Evolutionary conservation across 2,113 vertebrate genomes (phyloP).

Genomic region (Coreoperca whiteheadi): DNA sequence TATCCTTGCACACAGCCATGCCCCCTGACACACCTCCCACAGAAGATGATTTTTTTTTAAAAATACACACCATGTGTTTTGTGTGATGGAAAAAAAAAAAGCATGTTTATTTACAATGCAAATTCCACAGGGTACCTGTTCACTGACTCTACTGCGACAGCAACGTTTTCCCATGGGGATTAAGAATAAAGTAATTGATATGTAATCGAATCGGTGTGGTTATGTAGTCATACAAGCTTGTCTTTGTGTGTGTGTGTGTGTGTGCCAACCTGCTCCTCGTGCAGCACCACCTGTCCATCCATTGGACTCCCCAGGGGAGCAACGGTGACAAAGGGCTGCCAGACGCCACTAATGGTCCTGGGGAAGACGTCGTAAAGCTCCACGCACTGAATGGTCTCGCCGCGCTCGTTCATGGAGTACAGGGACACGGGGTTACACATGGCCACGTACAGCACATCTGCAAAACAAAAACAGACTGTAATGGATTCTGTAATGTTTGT

Average conservation of each 20-base stretch:
- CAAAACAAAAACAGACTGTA: constrained; percentile 2
- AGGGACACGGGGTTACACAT: constrained; percentile 93
- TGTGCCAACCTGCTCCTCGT: constrained; percentile 92
- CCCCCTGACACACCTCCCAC: not conserved
- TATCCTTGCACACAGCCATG: not conserved
- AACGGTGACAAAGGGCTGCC: constrained; percentile 93
- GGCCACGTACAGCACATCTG: constrained; percentile 87
- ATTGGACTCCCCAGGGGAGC: constrained; percentile 91
- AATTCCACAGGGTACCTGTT: not conserved
- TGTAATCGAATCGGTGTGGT: not conserved
- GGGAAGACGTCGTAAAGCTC: constrained; percentile 95
- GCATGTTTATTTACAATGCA: not conserved
- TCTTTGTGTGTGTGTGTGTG: not conserved
- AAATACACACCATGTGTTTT: not conserved
- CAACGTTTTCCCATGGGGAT: not conserved
- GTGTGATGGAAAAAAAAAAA: not conserved
- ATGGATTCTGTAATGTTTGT: not conserved
- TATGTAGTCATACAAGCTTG: not conserved
- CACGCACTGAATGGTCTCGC: constrained; percentile 85
- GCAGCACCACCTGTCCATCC: constrained; percentile 92
- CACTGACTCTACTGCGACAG: not conserved
- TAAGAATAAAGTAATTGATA: not conserved
- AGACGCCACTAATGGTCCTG: constrained; percentile 86
- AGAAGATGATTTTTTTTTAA: not conserved
- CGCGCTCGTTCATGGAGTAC: constrained; percentile 87